phyloP scores from a whole-genome alignment of 2,797 vertebrate species.

The Artibeus lituratus region DNA sequence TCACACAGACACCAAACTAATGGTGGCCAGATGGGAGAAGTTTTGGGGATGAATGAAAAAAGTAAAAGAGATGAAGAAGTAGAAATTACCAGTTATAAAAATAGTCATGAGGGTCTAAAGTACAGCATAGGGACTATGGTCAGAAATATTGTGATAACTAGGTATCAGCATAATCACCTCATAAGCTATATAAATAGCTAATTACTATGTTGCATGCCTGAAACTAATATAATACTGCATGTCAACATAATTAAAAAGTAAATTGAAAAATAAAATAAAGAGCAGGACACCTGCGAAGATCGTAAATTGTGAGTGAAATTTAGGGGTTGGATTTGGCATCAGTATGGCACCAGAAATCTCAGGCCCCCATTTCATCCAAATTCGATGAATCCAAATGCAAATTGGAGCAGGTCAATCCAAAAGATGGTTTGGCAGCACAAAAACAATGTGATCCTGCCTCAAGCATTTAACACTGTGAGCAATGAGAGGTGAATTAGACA shows the following conservation, averaged over 20 bases:
- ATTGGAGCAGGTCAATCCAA: conserved; percentile 44
- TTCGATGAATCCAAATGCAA: conserved; percentile 34
- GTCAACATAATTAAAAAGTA: background rate
- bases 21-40: background rate
- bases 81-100: background rate
- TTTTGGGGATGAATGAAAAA: background rate
- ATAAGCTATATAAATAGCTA: background rate
- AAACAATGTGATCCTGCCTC: conserved; percentile 56
- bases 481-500: conserved; percentile 66
- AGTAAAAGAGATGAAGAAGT: background rate
- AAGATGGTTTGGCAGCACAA: conserved; percentile 58
- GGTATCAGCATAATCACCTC: background rate
- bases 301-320: background rate
- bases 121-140: background rate
- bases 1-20: background rate
- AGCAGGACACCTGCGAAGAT: background rate
- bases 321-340: background rate
- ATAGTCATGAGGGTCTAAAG: background rate
- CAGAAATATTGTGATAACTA: background rate
- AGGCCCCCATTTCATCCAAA: conserved; percentile 29
- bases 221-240: background rate
- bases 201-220: background rate
- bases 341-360: background rate
- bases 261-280: background rate
- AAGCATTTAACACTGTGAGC: conserved; percentile 68